Base-by-base conservation (phyloP, 2,113 vertebrate genomes). In the Atractosteus spatula region DNA sequence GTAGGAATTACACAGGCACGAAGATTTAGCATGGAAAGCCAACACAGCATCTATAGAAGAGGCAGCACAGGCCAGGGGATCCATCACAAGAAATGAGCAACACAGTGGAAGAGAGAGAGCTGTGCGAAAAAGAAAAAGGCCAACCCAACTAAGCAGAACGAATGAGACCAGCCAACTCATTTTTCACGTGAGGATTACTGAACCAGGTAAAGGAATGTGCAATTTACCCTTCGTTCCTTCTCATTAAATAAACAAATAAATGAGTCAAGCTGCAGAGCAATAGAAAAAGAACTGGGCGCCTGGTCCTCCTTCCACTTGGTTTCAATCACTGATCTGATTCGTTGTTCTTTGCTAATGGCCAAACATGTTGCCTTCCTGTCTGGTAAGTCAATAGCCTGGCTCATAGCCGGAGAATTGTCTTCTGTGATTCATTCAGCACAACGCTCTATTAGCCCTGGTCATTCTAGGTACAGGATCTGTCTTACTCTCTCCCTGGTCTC, bases 301-400 rank as follows among this genome's bases (percentile, higher is more conserved):
- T 45, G 41, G 44, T 68, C 62, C 51, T 47, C 43, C 43, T 68
- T 68, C 16, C 66, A 83, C 76, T 74, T 86, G 81, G 72, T 57
- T 71, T 69, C 75, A 81, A 81, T 80, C 78, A 74, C 63, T 74
- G 59, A 80, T 80, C 81, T 65, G 63, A 83, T 83, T 73, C 69
- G 74, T 51, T 51, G 72, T 80, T 74, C 75, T 78, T 83, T 80
- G 79, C 62, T 45, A 66, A 64, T 65, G 70, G 59, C 67, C 68
- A 59, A 71, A 70, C 71, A 76, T 78, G 61, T 69, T 43, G 62
- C 76, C 71, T 76, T 79, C 63, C 70, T 43, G 62, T 77, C 71
- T 76, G 74, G 47, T 51, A 10, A 10, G 10, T 29, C 13, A 29
- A 55, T 44, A 67, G 61, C 54, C 51, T 7, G 41, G 76, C 69